phyloP scores from a whole-genome alignment of 2,797 vertebrate species.

The Pseudomugil tenellus region DNA sequence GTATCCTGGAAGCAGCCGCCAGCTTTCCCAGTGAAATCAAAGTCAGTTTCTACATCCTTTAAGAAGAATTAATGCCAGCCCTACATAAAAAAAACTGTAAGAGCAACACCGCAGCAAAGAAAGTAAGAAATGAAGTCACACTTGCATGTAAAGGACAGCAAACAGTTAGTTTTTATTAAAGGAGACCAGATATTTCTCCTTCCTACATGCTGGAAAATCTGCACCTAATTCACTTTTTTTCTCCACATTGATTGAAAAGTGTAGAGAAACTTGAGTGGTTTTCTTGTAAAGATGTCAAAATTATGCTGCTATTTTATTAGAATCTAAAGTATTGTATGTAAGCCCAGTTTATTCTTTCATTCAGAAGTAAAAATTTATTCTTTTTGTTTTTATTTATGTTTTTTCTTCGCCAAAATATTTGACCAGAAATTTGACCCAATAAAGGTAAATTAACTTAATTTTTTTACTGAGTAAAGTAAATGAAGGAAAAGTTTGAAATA shows the following conservation, averaged over 20 bases:
- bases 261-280: not conserved
- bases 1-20: slow-evolving; percentile 49
- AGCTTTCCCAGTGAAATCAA: slow-evolving; percentile 12
- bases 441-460: not conserved
- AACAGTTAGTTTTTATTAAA: not conserved
- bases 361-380: not conserved
- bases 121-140: not conserved
- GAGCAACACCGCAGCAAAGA: not conserved
- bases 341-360: not conserved
- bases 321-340: not conserved
- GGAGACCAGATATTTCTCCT: not conserved
- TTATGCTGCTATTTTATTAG: slow-evolving; percentile 34
- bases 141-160: not conserved
- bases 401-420: not conserved
- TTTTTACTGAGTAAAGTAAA: too few relatives aligned
- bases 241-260: not conserved
- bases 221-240: slow-evolving; percentile 29
- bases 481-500: too few relatives aligned
- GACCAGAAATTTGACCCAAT: not conserved
- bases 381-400: not conserved
- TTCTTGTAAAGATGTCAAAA: not conserved
- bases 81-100: slow-evolving; percentile 2
- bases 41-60: slow-evolving; percentile 19
- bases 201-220: slow-evolving; percentile 7
- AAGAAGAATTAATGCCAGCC: slow-evolving; percentile 9